A percentile compares a stretch with the other conserved stretches of the same genome.
phyloP scores from a whole-genome alignment of 2,113 vertebrate species.

The Prinia subflava region DNA sequence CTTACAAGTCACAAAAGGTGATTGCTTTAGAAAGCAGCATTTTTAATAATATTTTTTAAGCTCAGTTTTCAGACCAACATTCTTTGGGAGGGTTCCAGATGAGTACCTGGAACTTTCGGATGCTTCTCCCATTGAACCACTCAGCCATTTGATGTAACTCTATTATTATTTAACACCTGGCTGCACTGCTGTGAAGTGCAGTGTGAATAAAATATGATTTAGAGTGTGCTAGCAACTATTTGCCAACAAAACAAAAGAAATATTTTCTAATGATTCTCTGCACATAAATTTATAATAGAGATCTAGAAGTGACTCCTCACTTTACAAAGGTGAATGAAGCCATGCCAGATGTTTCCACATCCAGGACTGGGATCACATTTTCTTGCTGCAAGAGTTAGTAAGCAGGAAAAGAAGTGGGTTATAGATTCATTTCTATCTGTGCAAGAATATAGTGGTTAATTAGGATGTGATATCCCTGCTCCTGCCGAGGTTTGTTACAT shows the following conservation, averaged over 20 bases:
- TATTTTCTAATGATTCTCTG: neutral
- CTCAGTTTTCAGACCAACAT: neutral
- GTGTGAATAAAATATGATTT: constrained; percentile 1
- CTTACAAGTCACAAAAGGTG: neutral
- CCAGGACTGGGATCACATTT: neutral
- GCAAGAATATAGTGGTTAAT: neutral
- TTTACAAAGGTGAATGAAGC: neutral
- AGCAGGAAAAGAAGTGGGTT: neutral
- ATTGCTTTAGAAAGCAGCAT: neutral
- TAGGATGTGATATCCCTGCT: neutral
- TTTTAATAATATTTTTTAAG: neutral
- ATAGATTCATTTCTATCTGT: neutral
- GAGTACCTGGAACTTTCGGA: neutral
- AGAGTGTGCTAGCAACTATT: neutral
- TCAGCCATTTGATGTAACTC: neutral
- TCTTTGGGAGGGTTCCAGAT: neutral
- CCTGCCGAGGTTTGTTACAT: neutral
- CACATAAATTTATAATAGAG: neutral
- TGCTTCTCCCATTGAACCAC: neutral
- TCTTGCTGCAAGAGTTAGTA: neutral
- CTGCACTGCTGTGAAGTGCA: neutral
- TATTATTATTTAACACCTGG: neutral
- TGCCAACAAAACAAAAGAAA: neutral
- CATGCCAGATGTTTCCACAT: neutral
- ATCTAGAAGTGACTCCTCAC: neutral